A percentile compares a stretch with the other conserved stretches of the same genome.
Conservation (phyloP, 1,140 invertebrate genomes). For the Acromyrmex echinatior region DNA sequence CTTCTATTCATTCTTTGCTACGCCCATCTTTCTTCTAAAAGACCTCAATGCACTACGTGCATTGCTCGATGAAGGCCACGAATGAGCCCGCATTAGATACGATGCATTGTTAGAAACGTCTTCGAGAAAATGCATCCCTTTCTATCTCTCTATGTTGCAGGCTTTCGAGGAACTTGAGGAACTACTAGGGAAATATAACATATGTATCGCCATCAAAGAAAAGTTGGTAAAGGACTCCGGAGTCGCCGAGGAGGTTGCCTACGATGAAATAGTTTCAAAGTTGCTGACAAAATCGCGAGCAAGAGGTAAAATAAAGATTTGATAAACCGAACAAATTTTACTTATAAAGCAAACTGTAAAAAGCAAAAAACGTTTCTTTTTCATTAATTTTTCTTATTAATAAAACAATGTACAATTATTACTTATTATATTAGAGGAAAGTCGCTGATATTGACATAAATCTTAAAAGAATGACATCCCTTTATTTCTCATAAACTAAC, state of each 20-base stretch:
- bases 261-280: constrained; percentile 95
- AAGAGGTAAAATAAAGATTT: constrained; percentile 90
- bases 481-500: too few species aligned
- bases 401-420: not conserved
- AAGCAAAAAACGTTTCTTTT: not conserved
- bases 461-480: too few species aligned
- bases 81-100: constrained; percentile 20
- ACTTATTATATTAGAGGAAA: not conserved
- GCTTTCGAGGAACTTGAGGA: constrained; percentile 97
- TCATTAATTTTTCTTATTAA: not conserved
- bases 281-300: constrained; percentile 94
- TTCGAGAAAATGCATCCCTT: constrained; percentile 36
- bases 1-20: constrained; percentile 26
- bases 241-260: constrained; percentile 94
- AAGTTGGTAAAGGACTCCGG: constrained; percentile 98
- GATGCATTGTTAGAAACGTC: constrained; percentile 23
- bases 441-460: too few species aligned
- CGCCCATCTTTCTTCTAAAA: constrained; percentile 37
- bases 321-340: not conserved
- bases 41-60: constrained; percentile 36
- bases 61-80: constrained; percentile 12
- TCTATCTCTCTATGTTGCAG: constrained; percentile 87
- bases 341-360: not conserved
- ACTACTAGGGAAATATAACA: constrained; percentile 92
- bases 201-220: constrained; percentile 98